A percentile compares a stretch with the other conserved stretches of the same genome.
Conservation (phyloP, 2,888 invertebrate genomes). For the Phrixothrix hirtus region DNA sequence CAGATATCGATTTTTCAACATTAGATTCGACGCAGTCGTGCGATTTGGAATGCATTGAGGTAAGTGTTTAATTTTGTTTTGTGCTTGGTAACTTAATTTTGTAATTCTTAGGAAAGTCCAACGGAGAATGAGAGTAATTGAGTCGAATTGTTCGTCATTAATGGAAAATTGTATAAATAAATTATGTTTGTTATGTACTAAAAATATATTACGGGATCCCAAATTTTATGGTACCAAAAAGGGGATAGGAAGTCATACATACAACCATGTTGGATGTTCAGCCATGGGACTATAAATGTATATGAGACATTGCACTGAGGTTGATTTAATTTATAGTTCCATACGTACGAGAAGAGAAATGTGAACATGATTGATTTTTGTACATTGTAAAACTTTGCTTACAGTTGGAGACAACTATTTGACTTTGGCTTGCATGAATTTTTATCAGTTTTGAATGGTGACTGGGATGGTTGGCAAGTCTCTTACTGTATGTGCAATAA, state of each 20-base stretch:
- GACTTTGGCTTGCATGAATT: constrained; percentile 29
- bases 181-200: constrained; percentile 38
- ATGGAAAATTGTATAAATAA: constrained; percentile 30
- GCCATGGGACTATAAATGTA: no score
- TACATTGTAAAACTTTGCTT: constrained; percentile 32
- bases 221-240: no score
- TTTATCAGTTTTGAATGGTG: constrained; percentile 35
- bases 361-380: constrained; percentile 29
- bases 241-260: no score
- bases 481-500: constrained; percentile 49
- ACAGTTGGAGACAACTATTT: constrained; percentile 26
- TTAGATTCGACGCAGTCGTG: constrained; percentile 41
- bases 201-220: constrained; percentile 39
- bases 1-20: constrained; percentile 35
- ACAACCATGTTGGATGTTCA: no score
- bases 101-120: constrained; percentile 43
- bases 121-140: constrained; percentile 40
- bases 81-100: constrained; percentile 4
- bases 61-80: constrained; percentile 24
- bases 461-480: constrained; percentile 31
- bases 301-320: constrained; percentile 3
- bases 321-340: no score
- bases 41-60: constrained; percentile 49
- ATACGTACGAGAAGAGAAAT: constrained; percentile 20
- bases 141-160: constrained; percentile 14